Evolutionary conservation across 2,888 invertebrate species (phyloP).

Genomic region (Eubasilissa splendida): DNA sequence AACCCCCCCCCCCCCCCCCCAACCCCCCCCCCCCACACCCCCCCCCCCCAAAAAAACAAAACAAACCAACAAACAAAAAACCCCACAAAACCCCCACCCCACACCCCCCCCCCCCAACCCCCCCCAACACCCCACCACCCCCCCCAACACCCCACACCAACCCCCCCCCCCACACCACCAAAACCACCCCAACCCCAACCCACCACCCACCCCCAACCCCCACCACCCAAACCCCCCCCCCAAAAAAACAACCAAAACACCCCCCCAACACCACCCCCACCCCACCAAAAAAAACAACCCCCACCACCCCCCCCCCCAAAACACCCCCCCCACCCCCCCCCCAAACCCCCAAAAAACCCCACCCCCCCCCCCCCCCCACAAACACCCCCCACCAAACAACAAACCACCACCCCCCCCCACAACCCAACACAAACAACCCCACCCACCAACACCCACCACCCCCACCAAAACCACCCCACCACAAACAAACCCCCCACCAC

Average conservation of each 20-base stretch:
- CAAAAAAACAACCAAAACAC: too few relatives aligned
- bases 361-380: slow-evolving; percentile 40
- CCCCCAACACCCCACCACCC: not conserved
- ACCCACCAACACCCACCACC: not conserved
- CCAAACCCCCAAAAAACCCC: slow-evolving; percentile 48
- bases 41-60: not conserved
- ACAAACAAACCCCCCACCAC: slow-evolving; percentile 14
- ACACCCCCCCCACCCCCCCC: slow-evolving; percentile 46
- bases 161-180: slow-evolving; percentile 38
- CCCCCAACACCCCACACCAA: not conserved
- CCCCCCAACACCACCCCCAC: slow-evolving; percentile 60
- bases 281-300: slow-evolving; percentile 59
- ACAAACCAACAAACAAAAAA: not conserved
- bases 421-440: slow-evolving; percentile 58
- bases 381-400: slow-evolving; percentile 50
- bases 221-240: not conserved
- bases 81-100: not conserved
- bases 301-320: slow-evolving; percentile 59
- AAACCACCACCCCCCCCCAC: slow-evolving; percentile 41
- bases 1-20: too few relatives aligned
- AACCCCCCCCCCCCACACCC: too few relatives aligned
- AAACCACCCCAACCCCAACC: too few relatives aligned
- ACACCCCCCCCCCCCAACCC: not conserved
- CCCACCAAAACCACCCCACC: not conserved
- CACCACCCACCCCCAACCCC: not conserved